Evolutionary conservation across 2,797 vertebrate genomes (phyloP).

Genomic region (Okamejei kenojei): DNA sequence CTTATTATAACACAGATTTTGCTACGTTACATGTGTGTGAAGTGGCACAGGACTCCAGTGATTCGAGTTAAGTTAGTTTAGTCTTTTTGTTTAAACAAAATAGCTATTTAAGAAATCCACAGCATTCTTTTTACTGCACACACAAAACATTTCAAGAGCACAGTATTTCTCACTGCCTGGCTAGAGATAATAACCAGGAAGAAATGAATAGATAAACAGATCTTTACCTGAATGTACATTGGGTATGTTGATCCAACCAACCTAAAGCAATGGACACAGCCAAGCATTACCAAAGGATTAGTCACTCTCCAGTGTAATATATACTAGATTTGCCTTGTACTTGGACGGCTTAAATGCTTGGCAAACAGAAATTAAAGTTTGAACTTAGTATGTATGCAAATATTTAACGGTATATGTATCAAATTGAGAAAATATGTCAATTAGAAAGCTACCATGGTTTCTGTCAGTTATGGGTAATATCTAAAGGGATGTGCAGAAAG

Average conservation of each 20-base stretch:
- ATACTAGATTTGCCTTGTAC: neutral
- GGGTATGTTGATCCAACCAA: neutral
- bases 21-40: neutral
- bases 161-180: constrained; percentile 5
- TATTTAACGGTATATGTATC: neutral
- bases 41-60: neutral
- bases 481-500: neutral
- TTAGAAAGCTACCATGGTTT: neutral
- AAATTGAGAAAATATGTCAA: neutral
- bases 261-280: neutral
- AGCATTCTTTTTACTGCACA: constrained; percentile 3
- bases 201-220: neutral
- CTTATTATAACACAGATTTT: neutral
- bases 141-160: neutral
- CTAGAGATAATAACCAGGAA: neutral
- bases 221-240: neutral
- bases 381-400: neutral
- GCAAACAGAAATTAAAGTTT: neutral
- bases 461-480: neutral
- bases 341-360: neutral
- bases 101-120: neutral
- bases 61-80: neutral
- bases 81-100: neutral
- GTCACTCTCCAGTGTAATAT: neutral
- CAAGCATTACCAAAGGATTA: neutral